phyloP scores from a whole-genome alignment of 2,797 vertebrate species.

The Melanotaenia parkinsoni region DNA sequence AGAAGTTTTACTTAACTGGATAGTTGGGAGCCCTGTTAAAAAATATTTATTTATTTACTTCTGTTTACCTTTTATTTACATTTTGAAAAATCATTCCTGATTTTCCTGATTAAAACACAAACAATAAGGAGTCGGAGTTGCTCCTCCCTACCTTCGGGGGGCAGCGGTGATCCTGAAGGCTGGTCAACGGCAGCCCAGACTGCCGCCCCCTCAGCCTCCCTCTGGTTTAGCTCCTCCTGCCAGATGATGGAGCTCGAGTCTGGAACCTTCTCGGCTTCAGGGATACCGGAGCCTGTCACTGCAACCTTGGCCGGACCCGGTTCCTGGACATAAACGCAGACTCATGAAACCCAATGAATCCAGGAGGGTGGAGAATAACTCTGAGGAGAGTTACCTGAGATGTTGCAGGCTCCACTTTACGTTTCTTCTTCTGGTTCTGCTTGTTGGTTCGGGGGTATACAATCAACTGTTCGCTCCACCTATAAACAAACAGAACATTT shows the following conservation, averaged over 20 bases:
- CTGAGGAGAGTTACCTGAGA: constrained; percentile 75
- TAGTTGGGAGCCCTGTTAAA: no score
- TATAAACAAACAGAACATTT: constrained; percentile 36
- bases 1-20: no score
- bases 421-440: constrained; percentile 89
- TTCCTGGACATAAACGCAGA: constrained; percentile 66
- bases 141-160: constrained; percentile 72
- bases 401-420: constrained; percentile 86
- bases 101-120: background rate
- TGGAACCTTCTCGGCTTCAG: constrained; percentile 83
- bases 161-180: constrained; percentile 68
- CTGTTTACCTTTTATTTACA: background rate
- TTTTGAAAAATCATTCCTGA: background rate
- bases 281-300: constrained; percentile 84
- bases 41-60: no score
- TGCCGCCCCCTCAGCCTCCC: constrained; percentile 79
- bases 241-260: constrained; percentile 88
- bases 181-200: constrained; percentile 79
- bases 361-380: background rate
- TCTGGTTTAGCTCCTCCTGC: constrained; percentile 86
- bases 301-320: constrained; percentile 87
- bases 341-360: background rate
- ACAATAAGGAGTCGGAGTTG: no score
- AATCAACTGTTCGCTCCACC: constrained; percentile 86
- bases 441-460: constrained; percentile 88